phyloP scores from a whole-genome alignment of 2,888 invertebrate species.

The Carpatolechia fugitivella region DNA sequence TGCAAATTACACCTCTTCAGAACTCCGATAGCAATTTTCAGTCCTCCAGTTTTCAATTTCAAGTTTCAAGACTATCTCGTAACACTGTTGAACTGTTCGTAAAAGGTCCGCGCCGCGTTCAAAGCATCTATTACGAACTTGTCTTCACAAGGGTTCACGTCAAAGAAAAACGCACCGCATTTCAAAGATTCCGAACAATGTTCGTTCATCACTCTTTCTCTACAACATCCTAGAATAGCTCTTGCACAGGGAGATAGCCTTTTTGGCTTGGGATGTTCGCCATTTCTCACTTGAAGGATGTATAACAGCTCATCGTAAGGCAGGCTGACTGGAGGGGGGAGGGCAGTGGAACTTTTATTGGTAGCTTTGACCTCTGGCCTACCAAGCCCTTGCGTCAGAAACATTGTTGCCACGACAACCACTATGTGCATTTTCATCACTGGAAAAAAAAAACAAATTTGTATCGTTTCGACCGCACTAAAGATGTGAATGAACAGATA shows the following conservation, averaged over 20 bases:
- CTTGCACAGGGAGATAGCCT: conserved; percentile 82
- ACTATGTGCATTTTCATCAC: conserved; percentile 38
- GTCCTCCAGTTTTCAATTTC: conserved; percentile 5
- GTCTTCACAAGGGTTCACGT: conserved; percentile 85
- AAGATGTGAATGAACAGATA: too few species aligned
- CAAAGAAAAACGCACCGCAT: conserved; percentile 87
- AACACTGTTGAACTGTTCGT: conserved; percentile 47
- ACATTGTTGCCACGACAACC: conserved; percentile 31
- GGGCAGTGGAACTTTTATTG: conserved; percentile 46
- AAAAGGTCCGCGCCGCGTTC: conserved; percentile 60
- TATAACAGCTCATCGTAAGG: conserved; percentile 55
- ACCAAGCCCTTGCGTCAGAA: conserved; percentile 36
- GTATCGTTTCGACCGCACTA: not conserved
- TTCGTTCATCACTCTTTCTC: conserved; percentile 63
- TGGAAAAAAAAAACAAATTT: conserved; percentile 35
- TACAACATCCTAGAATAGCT: conserved; percentile 88
- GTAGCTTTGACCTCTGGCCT: conserved; percentile 37
- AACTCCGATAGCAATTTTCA: not conserved
- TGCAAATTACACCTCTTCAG: not conserved
- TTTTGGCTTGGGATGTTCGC: conserved; percentile 33
- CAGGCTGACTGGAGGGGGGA: conserved; percentile 47
- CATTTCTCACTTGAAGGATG: conserved; percentile 45
- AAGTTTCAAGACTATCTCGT: conserved; percentile 16
- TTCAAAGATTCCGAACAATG: conserved; percentile 85
- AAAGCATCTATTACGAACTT: conserved; percentile 80